Evolutionary conservation across 2,888 invertebrate genomes (phyloP).

Genomic region (Heliconius erato): DNA sequence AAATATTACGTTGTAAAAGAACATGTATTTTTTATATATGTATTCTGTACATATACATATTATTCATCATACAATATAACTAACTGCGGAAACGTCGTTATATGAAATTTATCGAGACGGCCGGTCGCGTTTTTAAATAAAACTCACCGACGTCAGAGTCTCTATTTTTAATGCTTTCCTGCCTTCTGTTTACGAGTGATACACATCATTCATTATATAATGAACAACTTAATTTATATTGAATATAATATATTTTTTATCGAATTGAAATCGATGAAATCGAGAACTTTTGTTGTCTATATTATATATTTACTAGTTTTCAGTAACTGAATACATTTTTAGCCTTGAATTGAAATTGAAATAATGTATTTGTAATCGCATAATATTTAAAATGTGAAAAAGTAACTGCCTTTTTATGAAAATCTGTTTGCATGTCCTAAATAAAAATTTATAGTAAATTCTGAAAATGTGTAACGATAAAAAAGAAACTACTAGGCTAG

Average conservation of each 20-base stretch:
- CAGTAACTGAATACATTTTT: no score
- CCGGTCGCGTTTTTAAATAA: slow-evolving; percentile 58
- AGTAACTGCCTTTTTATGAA: no score
- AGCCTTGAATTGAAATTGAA: no score
- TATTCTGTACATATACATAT: background rate
- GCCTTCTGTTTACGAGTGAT: slow-evolving; percentile 48
- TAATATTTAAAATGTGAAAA: no score
- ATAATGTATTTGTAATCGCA: no score
- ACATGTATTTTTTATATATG: no score
- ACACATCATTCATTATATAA: slow-evolving; percentile 39
- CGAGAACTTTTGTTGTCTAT: background rate
- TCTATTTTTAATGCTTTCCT: slow-evolving; percentile 63
- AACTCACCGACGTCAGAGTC: slow-evolving; percentile 58
- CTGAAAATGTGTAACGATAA: no score
- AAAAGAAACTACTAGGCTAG: no score
- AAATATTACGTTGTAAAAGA: no score
- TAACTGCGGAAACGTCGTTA: slow-evolving; percentile 38
- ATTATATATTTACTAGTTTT: no score
- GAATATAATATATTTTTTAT: background rate
- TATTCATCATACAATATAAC: slow-evolving; percentile 13
- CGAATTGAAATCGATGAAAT: background rate
- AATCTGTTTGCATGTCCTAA: no score
- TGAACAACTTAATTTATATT: slow-evolving; percentile 21
- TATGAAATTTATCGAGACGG: slow-evolving; percentile 47
- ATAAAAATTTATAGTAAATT: no score